Evolutionary conservation across 1,140 invertebrate species (phyloP), one percentile per base, ranked within the genome.

Genomic region (Brachystomella parvula): DNA sequence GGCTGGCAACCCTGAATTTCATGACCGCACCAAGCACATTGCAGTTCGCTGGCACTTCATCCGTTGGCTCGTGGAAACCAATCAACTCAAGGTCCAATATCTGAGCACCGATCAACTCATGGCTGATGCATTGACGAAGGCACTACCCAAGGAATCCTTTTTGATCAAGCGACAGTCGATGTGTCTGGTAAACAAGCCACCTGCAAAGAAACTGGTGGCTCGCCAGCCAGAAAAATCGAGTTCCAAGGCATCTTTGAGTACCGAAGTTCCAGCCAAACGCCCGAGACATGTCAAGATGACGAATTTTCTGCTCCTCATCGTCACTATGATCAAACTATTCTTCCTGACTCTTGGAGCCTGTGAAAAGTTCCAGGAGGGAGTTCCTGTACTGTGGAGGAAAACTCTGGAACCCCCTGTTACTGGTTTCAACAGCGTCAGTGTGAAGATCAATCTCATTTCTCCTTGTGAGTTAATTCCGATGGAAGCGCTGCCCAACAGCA

Each of bases 21-120:
- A 75, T 56, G 32, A 69, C 29, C n/a, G 70, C 1, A 74, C 73
- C 0, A 75, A 76, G 60, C 76, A 77, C 47, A 75, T 77, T 26
- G 71, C 74, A 12, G 61, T 76, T 0, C 24, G 64, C 12, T 68
- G 66, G 60, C 70, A 78, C 72, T 78, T 75, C 61, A 71, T 76
- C 2, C 30, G 75, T 28, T 69, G 77, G 30, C 31, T 64, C 29
- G 32, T 65, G 3, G 47, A 47, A 1, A 35, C 29, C 1, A 31
- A 15, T 33, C 17, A 63, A 47, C 0, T 69, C 1, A 9, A 57
- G 9, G 15, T 66, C 1, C 2, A 47, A 2, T 24, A 69, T n/a
- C 31, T 47, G n/a, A 1, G 19, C 19, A 58, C 63, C 19, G 35
- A 59, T 15, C 15, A 32, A 21, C 61, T 56, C 0, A 21, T 47